Conservation (phyloP, 2,888 invertebrate genomes). For the Standfussiana lucernea region DNA sequence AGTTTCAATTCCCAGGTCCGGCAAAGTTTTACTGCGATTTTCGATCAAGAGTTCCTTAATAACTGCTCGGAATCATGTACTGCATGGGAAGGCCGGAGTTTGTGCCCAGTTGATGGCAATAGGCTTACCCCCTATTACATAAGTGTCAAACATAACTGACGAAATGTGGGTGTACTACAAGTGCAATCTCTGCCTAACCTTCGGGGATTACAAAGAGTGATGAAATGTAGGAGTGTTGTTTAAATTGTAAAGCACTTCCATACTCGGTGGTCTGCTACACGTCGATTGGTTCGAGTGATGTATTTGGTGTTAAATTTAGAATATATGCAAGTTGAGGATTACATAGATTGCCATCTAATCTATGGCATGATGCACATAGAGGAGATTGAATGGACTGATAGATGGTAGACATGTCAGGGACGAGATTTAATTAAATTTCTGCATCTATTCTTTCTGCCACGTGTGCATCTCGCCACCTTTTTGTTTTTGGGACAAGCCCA, state of each 20-base stretch:
- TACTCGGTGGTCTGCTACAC: constrained; percentile 16
- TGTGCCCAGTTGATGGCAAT: not conserved
- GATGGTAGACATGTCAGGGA: not conserved
- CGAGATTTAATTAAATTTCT: not conserved
- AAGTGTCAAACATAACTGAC: not conserved
- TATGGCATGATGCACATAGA: not conserved
- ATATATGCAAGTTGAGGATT: not conserved
- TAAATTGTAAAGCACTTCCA: constrained; percentile 46
- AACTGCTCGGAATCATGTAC: not conserved
- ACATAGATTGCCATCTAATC: not conserved
- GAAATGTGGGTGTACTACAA: not conserved
- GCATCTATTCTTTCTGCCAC: not conserved
- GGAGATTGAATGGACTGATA: not conserved
- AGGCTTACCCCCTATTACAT: not conserved
- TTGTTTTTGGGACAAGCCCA: no score
- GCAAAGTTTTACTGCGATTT: not conserved
- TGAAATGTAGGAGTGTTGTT: not conserved
- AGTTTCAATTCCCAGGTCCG: not conserved
- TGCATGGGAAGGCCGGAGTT: not conserved
- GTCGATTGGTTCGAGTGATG: not conserved
- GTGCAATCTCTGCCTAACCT: not conserved
- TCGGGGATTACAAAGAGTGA: not conserved
- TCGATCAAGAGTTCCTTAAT: not conserved
- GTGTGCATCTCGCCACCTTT: not conserved
- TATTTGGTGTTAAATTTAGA: not conserved